Evolutionary conservation across 1,140 invertebrate genomes (phyloP), one percentile per base, ranked within the genome.

Genomic region (Ceratosolen fusciceps): DNA sequence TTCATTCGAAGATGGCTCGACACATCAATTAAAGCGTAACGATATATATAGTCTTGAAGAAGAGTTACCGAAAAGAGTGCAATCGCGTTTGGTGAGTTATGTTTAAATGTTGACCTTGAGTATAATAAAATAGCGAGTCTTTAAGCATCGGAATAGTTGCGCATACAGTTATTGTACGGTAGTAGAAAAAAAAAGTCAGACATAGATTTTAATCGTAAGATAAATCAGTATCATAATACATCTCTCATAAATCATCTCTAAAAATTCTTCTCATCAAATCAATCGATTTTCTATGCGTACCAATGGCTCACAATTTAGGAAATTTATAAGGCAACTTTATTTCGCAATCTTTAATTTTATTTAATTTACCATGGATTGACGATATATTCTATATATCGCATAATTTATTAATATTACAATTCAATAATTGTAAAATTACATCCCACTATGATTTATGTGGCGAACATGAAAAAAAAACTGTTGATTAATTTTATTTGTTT

Each of bases 51-150:
- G 89, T 83, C 79, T 92, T 56, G 84, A 88, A 24, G 91, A 92
- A 83, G 86, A 87, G 65, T 86, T 92, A 83, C 91, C 91, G 74
- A 91, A 92, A 85, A 89, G 88, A 87, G 89, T 92, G 62, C 86
- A 85, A 75, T 87, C 88, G 65, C 91, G 91, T 82, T 80, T 92
- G 90, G 92, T 92, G 86, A 91, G 90, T 91, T 81, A 83, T 85
- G 81, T 80, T 71, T 82, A 73, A 83, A 85, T 79, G 54, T 76
- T 75, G 62, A 79, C 70, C 75, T 76, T 79, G 67, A 71, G 47
- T 12, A 43, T 52, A n/a, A 47, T 29, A 26, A 67, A 74, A 19
- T 67, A 70, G n/a, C 58, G 39, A 75, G 71, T 80, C 52, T 75
- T 37, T 34, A 52, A 29, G 68, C 47, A 37, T 47, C 68, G 70